These are phyloP conservation scores for Eclectus roratus DNA, from an alignment of 2,113 vertebrate genomes.

Conservation along the genomic window DNA sequence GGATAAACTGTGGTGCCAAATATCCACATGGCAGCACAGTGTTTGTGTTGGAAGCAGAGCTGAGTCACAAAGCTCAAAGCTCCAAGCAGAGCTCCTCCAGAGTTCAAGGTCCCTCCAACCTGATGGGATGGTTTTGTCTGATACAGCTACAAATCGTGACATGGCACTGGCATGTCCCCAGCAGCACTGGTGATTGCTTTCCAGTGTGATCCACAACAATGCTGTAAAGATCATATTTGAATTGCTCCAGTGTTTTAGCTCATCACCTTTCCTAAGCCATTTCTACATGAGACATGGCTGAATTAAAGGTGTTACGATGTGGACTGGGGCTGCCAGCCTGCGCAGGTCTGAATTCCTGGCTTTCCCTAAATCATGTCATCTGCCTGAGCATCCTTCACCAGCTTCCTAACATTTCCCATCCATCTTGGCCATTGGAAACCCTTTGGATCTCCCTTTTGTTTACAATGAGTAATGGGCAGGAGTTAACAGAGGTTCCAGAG, in stretches of 20 bases:
- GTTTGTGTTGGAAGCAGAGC: neutral
- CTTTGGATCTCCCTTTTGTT: slow-evolving; percentile 67
- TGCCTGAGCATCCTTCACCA: slow-evolving; percentile 55
- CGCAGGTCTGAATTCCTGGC: neutral
- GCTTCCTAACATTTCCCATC: slow-evolving; percentile 58
- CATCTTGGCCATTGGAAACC: slow-evolving; percentile 42
- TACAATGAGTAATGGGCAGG: slow-evolving; percentile 42
- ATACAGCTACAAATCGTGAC: neutral
- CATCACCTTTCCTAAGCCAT: neutral
- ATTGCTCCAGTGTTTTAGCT: neutral
- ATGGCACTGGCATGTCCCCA: neutral
- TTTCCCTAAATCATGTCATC: slow-evolving; percentile 56
- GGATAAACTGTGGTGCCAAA: neutral
- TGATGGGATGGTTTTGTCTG: neutral
- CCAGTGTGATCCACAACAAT: rapidly evolving
- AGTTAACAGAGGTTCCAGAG: slow-evolving; percentile 21
- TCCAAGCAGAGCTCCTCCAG: neutral
- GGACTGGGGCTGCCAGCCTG: neutral
- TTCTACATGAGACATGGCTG: rapidly evolving
- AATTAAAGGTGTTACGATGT: neutral
- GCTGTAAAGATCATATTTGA: neutral
- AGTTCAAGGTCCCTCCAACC: slow-evolving; percentile 17
- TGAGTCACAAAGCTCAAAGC: slow-evolving; percentile 9
- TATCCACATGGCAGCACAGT: neutral
- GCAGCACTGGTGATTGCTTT: neutral